phyloP scores from a whole-genome alignment of 30 jellyfish, hydroid and myxozoan species.

The Hydractinia symbiolongicarpus region DNA sequence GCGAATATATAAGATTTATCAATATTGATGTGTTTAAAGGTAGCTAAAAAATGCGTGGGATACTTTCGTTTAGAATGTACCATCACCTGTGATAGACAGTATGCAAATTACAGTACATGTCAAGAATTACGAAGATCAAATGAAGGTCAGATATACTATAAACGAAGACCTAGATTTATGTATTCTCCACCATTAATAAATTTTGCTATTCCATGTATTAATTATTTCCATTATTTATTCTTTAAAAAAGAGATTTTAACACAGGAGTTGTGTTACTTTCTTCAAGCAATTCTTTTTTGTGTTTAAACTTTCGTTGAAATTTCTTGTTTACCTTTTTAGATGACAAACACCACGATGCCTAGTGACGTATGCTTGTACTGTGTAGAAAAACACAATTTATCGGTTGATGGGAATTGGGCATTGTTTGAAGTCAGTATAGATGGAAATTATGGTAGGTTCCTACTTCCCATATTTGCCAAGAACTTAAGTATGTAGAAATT shows the following conservation, averaged over 20 bases:
- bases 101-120: conserved; percentile 29
- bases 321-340: conserved; percentile 18
- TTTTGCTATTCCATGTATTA: too few relatives aligned
- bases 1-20: too few relatives aligned
- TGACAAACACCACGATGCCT: conserved; percentile 63
- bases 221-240: too few relatives aligned
- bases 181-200: too few relatives aligned
- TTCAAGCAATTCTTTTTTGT: too few relatives aligned
- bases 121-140: conserved; percentile 16
- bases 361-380: conserved; percentile 69
- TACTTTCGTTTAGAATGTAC: neutral
- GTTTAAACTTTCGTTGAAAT: too few relatives aligned
- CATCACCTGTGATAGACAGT: neutral
- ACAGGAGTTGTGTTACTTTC: too few relatives aligned
- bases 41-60: neutral
- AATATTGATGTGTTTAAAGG: neutral
- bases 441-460: conserved; percentile 51
- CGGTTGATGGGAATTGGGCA: conserved; percentile 73
- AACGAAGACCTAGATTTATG: too few relatives aligned
- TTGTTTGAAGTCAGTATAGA: conserved; percentile 52
- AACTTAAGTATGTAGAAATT: neutral
- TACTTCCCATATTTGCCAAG: neutral
- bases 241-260: too few relatives aligned
- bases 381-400: conserved; percentile 36
- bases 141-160: conserved; percentile 4